These are phyloP conservation scores for Caradrina clavipalpis DNA, from an alignment of 2,888 invertebrate genomes.

Conservation along the genomic window DNA sequence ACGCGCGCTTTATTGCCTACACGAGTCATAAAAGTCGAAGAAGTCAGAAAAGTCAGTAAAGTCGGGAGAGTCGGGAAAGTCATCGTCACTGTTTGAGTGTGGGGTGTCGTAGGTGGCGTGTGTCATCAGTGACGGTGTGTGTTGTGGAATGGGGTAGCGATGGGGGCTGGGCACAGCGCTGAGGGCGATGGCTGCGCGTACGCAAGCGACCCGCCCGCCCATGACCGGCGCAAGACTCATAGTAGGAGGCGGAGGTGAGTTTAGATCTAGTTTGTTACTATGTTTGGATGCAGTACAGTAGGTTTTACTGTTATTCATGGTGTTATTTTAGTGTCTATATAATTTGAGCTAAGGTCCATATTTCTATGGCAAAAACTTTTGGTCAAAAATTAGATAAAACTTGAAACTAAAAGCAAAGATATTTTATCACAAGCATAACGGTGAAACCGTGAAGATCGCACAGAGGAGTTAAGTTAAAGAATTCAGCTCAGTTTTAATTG, in stretches of 20 bases:
- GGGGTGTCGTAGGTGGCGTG: slow-evolving; percentile 81
- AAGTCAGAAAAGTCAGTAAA: slow-evolving; percentile 9
- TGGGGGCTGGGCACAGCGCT: slow-evolving; percentile 90
- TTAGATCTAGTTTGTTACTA: slow-evolving; percentile 4
- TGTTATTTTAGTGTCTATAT: background rate
- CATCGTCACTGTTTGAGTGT: slow-evolving; percentile 62
- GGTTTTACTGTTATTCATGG: background rate
- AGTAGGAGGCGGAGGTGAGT: slow-evolving; percentile 87
- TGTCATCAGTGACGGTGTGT: slow-evolving; percentile 86
- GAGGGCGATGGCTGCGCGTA: slow-evolving; percentile 87
- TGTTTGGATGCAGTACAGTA: background rate
- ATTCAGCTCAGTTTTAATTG: slow-evolving; percentile 34
- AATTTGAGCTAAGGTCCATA: background rate
- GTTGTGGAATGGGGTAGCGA: slow-evolving; percentile 87
- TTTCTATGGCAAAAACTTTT: background rate
- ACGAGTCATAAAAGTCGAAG: slow-evolving; percentile 9
- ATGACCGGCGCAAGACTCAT: slow-evolving; percentile 81
- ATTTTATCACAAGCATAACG: background rate
- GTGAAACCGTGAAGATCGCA: slow-evolving; percentile 10
- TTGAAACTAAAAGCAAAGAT: background rate
- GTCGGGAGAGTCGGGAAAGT: slow-evolving; percentile 36
- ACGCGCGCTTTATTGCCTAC: slow-evolving; percentile 41
- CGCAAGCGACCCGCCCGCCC: slow-evolving; percentile 89
- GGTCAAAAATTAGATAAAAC: background rate
- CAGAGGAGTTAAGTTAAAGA: background rate